These are phyloP conservation scores for Leptinotarsa peninsularis DNA, from an alignment of 2,888 invertebrate genomes.

Conservation along the genomic window DNA sequence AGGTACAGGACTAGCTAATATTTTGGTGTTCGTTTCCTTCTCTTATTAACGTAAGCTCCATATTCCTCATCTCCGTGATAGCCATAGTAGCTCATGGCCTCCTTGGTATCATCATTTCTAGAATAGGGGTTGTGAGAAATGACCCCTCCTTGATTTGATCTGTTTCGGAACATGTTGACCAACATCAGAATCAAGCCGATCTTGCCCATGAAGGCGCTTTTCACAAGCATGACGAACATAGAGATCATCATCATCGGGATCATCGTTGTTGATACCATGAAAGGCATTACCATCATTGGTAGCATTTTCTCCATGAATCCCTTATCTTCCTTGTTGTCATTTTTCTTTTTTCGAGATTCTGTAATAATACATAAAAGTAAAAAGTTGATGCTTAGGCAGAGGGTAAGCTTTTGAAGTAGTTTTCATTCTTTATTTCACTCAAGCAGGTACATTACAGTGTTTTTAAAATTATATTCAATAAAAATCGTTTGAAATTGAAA, in stretches of 20 bases:
- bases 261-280: constrained; percentile 76
- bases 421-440: too few relatives aligned
- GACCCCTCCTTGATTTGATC: constrained; percentile 55
- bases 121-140: constrained; percentile 47
- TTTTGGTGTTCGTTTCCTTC: constrained; percentile 39
- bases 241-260: constrained; percentile 78
- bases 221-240: constrained; percentile 77
- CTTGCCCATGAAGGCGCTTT: constrained; percentile 78
- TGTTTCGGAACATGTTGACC: constrained; percentile 71
- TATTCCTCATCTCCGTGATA: constrained; percentile 71
- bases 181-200: constrained; percentile 76
- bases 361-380: not conserved
- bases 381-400: too few relatives aligned
- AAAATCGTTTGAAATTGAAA: too few relatives aligned
- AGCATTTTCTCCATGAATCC: constrained; percentile 72
- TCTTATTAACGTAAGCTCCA: constrained; percentile 69
- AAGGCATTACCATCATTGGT: constrained; percentile 78
- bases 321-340: constrained; percentile 69
- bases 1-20: not conserved
- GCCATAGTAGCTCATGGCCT: constrained; percentile 68
- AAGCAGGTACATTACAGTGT: too few relatives aligned
- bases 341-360: constrained; percentile 30
- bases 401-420: too few relatives aligned
- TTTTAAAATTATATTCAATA: too few relatives aligned
- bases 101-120: constrained; percentile 35